Evolutionary conservation across 2,797 vertebrate genomes (phyloP).

Genomic region (Amblyopsis hoosieri): DNA sequence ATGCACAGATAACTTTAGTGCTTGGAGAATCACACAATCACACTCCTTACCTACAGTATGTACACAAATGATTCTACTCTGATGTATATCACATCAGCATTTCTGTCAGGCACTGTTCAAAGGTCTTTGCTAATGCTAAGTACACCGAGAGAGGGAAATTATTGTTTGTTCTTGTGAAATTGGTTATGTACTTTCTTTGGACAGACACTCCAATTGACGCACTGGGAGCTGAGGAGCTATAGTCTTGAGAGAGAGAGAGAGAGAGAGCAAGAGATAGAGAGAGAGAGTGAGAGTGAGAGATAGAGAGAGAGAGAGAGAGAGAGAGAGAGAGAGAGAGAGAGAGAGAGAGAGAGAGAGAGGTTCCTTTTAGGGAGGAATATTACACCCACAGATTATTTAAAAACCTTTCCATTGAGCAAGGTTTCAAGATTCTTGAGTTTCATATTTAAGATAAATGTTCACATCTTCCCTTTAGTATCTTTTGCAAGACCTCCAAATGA

Average conservation of each 20-base stretch:
- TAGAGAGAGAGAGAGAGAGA: too few relatives aligned
- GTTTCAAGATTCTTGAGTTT: neutral
- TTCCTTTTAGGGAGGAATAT: constrained; percentile 27
- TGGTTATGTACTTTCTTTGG: constrained; percentile 48
- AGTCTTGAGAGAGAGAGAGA: neutral
- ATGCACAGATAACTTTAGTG: constrained; percentile 12
- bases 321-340: too few relatives aligned
- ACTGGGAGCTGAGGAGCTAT: constrained; percentile 23
- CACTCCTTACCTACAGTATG: neutral
- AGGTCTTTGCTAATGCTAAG: constrained; percentile 26
- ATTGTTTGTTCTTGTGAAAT: constrained; percentile 58
- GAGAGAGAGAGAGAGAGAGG: constrained; percentile 8
- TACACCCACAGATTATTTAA: constrained; percentile 18
- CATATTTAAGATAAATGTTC: neutral
- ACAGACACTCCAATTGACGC: constrained; percentile 23
- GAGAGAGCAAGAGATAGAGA: too few relatives aligned
- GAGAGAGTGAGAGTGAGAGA: too few relatives aligned
- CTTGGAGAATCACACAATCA: constrained; percentile 15
- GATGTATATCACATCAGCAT: neutral
- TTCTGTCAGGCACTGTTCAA: constrained; percentile 18
- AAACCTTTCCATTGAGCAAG: constrained; percentile 30
- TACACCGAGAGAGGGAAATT: constrained; percentile 45
- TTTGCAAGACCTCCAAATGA: too few relatives aligned
- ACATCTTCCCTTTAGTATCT: too few relatives aligned
- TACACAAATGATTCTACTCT: constrained; percentile 4